A percentile compares a stretch with the other conserved stretches of the same genome.
phyloP scores from a whole-genome alignment of 2,113 vertebrate species.

The Hydrochoerus hydrochaeris region DNA sequence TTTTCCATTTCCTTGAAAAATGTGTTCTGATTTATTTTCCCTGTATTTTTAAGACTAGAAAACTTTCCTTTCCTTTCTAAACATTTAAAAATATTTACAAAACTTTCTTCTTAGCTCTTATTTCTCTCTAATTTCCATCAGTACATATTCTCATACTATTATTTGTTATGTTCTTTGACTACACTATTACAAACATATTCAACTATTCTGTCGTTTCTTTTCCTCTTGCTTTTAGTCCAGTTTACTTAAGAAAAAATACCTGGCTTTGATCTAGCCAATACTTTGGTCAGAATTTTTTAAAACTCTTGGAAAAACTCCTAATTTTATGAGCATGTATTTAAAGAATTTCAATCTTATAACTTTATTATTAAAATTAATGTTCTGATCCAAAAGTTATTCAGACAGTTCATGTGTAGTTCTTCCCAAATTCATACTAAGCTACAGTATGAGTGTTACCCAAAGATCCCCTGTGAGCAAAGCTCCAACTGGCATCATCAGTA shows the following conservation, averaged over 20 bases:
- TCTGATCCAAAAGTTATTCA: background rate
- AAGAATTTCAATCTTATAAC: background rate
- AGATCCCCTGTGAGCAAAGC: background rate
- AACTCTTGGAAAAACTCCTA: background rate
- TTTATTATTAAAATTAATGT: background rate
- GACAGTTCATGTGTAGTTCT: accelerated
- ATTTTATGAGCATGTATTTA: background rate
- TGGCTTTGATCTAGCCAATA: background rate
- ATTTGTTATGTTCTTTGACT: background rate
- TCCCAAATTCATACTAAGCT: background rate
- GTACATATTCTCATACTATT: background rate
- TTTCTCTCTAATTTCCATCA: background rate
- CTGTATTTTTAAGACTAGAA: background rate
- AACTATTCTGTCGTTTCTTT: background rate
- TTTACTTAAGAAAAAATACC: background rate
- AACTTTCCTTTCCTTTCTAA: background rate
- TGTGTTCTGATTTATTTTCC: background rate
- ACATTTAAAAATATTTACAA: background rate
- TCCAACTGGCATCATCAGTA: background rate
- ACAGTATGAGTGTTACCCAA: background rate
- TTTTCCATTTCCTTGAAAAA: background rate
- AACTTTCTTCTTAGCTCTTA: background rate
- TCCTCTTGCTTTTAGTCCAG: background rate
- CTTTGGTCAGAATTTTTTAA: background rate
- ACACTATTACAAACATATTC: background rate